Base-by-base conservation (phyloP, 2,113 vertebrate genomes). In the Machaerirhynchus nigripectus region DNA sequence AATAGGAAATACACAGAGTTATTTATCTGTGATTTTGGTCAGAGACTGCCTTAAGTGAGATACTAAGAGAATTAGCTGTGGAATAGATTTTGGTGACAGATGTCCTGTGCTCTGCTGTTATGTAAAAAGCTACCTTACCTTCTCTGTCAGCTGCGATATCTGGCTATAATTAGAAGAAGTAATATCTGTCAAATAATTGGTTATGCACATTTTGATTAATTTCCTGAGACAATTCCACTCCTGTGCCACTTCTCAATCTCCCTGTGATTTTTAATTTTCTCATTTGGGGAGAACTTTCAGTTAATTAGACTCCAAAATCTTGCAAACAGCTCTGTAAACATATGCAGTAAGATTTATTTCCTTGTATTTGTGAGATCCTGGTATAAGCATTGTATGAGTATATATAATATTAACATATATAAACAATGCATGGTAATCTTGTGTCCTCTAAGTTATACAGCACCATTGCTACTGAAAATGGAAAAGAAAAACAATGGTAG, bases 101-200 rank as follows among this genome's bases (percentile, higher is more conserved):
- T 88, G 93, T 89, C 88, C 77, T 87, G 44, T 93, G 49, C 60
- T 90, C 55, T 94, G 84, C 73, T 64, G 40, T 90, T 87, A 79
- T 30, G 39, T 92, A 94, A 86, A 77, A 95, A 89, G 64, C 44
- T 64, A 69, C 73, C 79, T 92, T 92, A 70, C 83, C 64, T 94
- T 71, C 76, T 89, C 80, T 87, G 64, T 89, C 80, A 86, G 73
- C 82, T 93, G 39, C 1, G 35, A 55, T 93, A 68, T 40, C 84
- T 93, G 78, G 40, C 49, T 95, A 86, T 90, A 92, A 92, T 94
- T 95, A 89, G 92, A 85, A 82, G 67, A 81, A 93, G 78, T 49
- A 93, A 74, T 92, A 94, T 88, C 85, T 96, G 88, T 88, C 71
- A 81, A 81, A 96, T 84, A 96, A 96, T 93, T 94, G 90, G 68